Conservation (phyloP, 2,113 vertebrate genomes). For the Cyphomyrus discorhynchus region DNA sequence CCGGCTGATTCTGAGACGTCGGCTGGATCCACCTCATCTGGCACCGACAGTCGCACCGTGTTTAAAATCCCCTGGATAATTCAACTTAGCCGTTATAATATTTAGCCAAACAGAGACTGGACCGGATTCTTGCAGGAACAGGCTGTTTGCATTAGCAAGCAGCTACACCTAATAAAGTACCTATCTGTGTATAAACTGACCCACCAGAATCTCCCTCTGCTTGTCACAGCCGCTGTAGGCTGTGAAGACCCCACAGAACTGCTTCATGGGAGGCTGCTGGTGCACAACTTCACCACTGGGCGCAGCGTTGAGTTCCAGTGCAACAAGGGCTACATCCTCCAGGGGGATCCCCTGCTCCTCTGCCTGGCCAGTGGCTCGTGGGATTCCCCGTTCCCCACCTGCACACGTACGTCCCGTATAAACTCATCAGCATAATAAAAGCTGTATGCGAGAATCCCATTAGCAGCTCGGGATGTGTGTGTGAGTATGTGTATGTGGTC, state of each 20-base stretch:
- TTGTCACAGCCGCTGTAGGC: constrained; percentile 40
- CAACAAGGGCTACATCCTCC: constrained; percentile 72
- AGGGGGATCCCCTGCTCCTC: constrained; percentile 64
- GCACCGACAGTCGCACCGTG: neutral
- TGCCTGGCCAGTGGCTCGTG: constrained; percentile 74
- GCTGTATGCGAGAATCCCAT: neutral
- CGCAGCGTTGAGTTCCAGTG: constrained; percentile 71
- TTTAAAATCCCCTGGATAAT: neutral
- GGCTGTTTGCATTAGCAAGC: neutral
- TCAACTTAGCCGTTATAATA: neutral
- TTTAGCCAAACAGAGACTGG: neutral
- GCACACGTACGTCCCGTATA: constrained; percentile 74
- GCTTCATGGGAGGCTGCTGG: constrained; percentile 65
- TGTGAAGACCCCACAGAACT: constrained; percentile 65
- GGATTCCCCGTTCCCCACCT: constrained; percentile 74
- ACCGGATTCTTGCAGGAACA: neutral
- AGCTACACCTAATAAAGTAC: neutral
- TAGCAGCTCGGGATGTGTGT: neutral
- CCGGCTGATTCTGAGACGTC: neutral
- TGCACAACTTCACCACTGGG: constrained; percentile 67
- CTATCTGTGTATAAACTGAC: neutral
- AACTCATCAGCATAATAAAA: neutral
- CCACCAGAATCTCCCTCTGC: neutral
- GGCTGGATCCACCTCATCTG: neutral
- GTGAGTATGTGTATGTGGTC: neutral